Percentiles rank a stretch among this genome's conserved stretches.
These are phyloP conservation scores for Julus scandinavius DNA, from an alignment of 2,888 invertebrate species.

Conservation along the genomic window DNA sequence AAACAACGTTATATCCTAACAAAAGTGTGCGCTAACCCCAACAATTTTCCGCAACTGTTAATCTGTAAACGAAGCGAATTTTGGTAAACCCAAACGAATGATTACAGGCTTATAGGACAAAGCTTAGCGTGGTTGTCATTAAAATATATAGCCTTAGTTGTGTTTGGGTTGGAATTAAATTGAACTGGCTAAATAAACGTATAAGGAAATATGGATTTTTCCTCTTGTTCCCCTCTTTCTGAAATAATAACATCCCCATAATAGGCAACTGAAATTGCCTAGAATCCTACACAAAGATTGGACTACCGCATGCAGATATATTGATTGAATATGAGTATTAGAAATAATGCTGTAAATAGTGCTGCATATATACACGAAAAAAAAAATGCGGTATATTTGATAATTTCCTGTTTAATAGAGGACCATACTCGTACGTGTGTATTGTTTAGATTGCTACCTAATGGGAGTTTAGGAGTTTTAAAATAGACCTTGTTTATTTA, in stretches of 20 bases:
- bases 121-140: not conserved
- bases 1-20: not conserved
- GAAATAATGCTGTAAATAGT: not conserved
- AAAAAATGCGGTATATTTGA: not conserved
- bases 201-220: not conserved
- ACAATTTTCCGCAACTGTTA: constrained; percentile 19
- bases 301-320: constrained; percentile 25
- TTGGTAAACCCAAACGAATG: not conserved
- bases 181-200: not conserved
- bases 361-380: not conserved
- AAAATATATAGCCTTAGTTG: not conserved
- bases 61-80: not conserved
- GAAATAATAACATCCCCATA: constrained; percentile 18
- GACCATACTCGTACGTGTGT: not conserved
- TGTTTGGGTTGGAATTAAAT: not conserved
- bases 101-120: not conserved
- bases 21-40: not conserved
- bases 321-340: constrained; percentile 16
- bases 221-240: not conserved
- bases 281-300: constrained; percentile 2
- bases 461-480: not conserved
- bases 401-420: not conserved
- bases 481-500: not conserved
- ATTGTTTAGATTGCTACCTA: not conserved
- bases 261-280: not conserved